Evolutionary conservation across 1,140 invertebrate species (phyloP).

Genomic region (Solenopsis fugax): DNA sequence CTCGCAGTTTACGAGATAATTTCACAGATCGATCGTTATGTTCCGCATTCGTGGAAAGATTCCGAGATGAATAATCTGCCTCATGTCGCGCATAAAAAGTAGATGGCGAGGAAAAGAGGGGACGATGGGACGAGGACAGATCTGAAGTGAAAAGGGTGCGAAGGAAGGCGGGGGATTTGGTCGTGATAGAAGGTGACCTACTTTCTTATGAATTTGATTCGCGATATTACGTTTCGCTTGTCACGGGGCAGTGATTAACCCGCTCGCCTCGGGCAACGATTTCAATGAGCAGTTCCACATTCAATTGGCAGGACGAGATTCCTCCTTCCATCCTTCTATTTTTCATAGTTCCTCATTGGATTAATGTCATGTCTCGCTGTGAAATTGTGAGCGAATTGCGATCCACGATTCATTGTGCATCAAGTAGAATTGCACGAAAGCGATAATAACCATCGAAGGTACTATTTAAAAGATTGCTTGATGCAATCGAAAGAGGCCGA

Average conservation of each 20-base stretch:
- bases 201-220: slow-evolving; percentile 79
- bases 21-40: slow-evolving; percentile 81
- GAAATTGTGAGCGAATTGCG: slow-evolving; percentile 49
- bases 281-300: slow-evolving; percentile 66
- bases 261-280: slow-evolving; percentile 61
- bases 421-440: slow-evolving; percentile 30
- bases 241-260: slow-evolving; percentile 75
- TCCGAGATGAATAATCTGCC: slow-evolving; percentile 54
- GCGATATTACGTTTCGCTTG: slow-evolving; percentile 78
- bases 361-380: slow-evolving; percentile 56
- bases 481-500: slow-evolving; percentile 26
- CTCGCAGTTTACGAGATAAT: slow-evolving; percentile 70
- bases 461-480: slow-evolving; percentile 47
- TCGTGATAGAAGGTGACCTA: slow-evolving; percentile 75
- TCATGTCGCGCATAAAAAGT: slow-evolving; percentile 74
- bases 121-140: slow-evolving; percentile 32
- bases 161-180: slow-evolving; percentile 53
- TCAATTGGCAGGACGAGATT: slow-evolving; percentile 73
- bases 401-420: slow-evolving; percentile 55
- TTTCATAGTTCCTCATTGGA: slow-evolving; percentile 58
- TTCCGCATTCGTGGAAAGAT: slow-evolving; percentile 77
- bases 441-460: slow-evolving; percentile 38
- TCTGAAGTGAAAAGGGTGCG: slow-evolving; percentile 72
- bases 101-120: slow-evolving; percentile 9
- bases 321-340: slow-evolving; percentile 28